These are phyloP conservation scores for Paracentrotus lividus DNA, from an alignment of 53 echinoderm and acorn worm species.

Conservation along the genomic window DNA sequence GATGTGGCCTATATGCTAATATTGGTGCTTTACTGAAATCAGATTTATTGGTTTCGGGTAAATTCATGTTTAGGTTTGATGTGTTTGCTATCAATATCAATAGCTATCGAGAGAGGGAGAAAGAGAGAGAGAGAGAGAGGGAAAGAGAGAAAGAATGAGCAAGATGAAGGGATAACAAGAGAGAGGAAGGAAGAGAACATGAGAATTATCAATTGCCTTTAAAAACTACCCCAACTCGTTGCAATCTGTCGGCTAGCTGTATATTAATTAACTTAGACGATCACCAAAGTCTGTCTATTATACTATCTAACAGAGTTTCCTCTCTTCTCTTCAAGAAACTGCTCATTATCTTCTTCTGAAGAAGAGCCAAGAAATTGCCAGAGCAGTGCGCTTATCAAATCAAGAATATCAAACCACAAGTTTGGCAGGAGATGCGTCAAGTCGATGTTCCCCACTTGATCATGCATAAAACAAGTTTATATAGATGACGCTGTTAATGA, in stretches of 20 bases:
- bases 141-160: background rate
- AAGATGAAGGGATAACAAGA: background rate
- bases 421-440: background rate
- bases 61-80: background rate
- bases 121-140: background rate
- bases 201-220: background rate
- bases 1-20: no score
- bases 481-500: conserved; percentile 36
- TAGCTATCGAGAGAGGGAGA: background rate
- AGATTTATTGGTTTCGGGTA: background rate
- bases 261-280: background rate
- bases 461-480: conserved; percentile 12
- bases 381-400: background rate
- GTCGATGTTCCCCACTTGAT: background rate
- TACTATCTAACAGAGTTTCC: background rate
- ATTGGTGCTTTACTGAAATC: background rate
- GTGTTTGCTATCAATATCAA: background rate
- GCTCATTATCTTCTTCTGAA: background rate
- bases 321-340: background rate
- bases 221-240: background rate
- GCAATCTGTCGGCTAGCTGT: background rate
- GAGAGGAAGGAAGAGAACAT: background rate
- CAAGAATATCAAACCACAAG: conserved; percentile 29
- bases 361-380: conserved; percentile 9
- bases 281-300: background rate